Conservation (phyloP, 2,113 vertebrate genomes). For the Hypocryptadius cinnamomeus region DNA sequence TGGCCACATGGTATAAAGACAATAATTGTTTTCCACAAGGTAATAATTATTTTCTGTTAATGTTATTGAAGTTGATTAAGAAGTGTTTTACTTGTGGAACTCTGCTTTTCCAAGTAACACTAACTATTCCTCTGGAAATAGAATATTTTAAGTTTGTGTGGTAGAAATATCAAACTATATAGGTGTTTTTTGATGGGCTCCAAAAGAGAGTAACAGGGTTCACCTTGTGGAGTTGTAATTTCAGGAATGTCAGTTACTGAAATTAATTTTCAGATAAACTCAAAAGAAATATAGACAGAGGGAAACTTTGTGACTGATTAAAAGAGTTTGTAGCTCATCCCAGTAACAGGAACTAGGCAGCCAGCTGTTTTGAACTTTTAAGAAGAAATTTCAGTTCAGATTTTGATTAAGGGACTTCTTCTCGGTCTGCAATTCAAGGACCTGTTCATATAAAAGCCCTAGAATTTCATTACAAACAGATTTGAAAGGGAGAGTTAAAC, state of each 20-base stretch:
- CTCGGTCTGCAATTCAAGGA: not conserved
- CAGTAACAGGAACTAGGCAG: not conserved
- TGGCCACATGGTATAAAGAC: not conserved
- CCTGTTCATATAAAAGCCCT: not conserved
- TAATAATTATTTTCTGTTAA: not conserved
- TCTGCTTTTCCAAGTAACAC: not conserved
- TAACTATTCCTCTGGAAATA: not conserved
- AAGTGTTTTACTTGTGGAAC: not conserved
- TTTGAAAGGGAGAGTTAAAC: slow-evolving; percentile 1
- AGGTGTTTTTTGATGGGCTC: not conserved
- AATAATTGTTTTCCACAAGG: not conserved
- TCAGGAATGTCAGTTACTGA: not conserved
- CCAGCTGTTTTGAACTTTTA: not conserved
- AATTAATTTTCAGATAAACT: slow-evolving; percentile 10
- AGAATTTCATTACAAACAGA: not conserved
- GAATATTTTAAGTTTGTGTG: not conserved
- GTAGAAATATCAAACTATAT: not conserved
- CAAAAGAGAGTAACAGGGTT: not conserved
- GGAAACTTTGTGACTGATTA: not conserved
- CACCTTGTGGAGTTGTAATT: not conserved
- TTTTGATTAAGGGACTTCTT: not conserved
- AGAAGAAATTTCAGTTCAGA: not conserved
- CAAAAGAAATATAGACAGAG: not conserved
- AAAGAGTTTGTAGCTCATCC: not conserved
- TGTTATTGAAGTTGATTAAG: not conserved